These are phyloP conservation scores for Ophthalmolycus amberensis DNA, from an alignment of 2,113 vertebrate genomes.

Conservation along the genomic window DNA sequence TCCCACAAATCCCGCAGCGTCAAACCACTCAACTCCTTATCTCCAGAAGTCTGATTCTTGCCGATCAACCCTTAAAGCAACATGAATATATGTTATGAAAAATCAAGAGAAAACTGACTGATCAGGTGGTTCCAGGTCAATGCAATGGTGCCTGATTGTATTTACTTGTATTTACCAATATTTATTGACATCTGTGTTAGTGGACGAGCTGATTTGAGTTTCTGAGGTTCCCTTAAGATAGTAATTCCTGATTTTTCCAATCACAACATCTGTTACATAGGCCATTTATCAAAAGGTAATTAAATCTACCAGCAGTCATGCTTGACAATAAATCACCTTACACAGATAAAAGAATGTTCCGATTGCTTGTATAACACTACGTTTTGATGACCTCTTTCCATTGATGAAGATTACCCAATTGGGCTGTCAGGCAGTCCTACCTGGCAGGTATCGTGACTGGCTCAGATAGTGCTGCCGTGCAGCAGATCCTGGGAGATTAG, in stretches of 20 bases:
- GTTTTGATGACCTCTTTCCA: not conserved
- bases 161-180: not conserved
- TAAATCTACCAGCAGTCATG: not conserved
- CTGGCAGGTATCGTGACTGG: slow-evolving; percentile 95
- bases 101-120: too few relatives aligned
- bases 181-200: not conserved
- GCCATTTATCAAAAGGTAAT: not conserved
- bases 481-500: slow-evolving; percentile 80
- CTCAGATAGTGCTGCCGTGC: slow-evolving; percentile 94
- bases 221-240: not conserved
- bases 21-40: slow-evolving; percentile 81
- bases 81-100: not conserved
- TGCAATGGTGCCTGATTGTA: not conserved
- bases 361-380: not conserved
- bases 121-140: not conserved
- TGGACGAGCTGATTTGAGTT: not conserved
- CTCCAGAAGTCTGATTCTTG: slow-evolving; percentile 84
- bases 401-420: not conserved
- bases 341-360: not conserved
- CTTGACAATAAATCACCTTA: not conserved
- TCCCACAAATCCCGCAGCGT: slow-evolving; percentile 85
- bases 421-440: slow-evolving; percentile 77
- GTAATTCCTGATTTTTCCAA: not conserved
- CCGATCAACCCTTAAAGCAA: slow-evolving; percentile 89
- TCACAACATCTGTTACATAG: not conserved